These are phyloP conservation scores for Trichopoda pennipes DNA, from an alignment of 2,888 invertebrate species.

Conservation along the genomic window DNA sequence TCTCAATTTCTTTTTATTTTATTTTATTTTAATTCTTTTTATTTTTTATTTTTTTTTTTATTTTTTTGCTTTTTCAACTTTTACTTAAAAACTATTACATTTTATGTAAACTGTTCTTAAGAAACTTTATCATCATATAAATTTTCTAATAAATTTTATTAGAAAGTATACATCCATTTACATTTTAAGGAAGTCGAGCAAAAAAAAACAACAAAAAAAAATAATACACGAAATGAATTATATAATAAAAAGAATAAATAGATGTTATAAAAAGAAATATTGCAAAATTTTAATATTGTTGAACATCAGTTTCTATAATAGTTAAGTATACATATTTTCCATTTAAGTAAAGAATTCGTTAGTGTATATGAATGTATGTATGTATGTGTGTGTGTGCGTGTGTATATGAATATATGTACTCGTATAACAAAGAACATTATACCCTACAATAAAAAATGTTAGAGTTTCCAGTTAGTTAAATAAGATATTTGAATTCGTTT, in stretches of 20 bases:
- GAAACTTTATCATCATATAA: conserved; percentile 67
- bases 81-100: conserved; percentile 66
- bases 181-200: conserved; percentile 9
- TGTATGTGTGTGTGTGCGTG: too few species aligned
- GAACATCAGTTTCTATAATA: conserved; percentile 55
- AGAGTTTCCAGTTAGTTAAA: conserved; percentile 2
- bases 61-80: conserved; percentile 34
- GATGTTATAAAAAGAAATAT: conserved; percentile 60
- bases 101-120: conserved; percentile 67
- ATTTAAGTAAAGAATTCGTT: neutral
- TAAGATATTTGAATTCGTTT: neutral
- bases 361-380: too few species aligned
- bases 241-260: conserved; percentile 33
- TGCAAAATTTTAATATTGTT: conserved; percentile 64
- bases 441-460: neutral
- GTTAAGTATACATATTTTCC: conserved; percentile 31
- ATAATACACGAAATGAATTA: conserved; percentile 41
- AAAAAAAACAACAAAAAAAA: conserved; percentile 18
- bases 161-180: conserved; percentile 43
- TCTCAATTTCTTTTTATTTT: conserved; percentile 20
- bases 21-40: too few species aligned
- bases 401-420: too few species aligned
- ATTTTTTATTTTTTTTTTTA: conserved; percentile 15
- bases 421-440: too few species aligned
- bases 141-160: conserved; percentile 68